Percentiles rank a stretch among this genome's conserved stretches.
Evolutionary conservation across 2,888 invertebrate species (phyloP).

Genomic region (Eurytoma californica): DNA sequence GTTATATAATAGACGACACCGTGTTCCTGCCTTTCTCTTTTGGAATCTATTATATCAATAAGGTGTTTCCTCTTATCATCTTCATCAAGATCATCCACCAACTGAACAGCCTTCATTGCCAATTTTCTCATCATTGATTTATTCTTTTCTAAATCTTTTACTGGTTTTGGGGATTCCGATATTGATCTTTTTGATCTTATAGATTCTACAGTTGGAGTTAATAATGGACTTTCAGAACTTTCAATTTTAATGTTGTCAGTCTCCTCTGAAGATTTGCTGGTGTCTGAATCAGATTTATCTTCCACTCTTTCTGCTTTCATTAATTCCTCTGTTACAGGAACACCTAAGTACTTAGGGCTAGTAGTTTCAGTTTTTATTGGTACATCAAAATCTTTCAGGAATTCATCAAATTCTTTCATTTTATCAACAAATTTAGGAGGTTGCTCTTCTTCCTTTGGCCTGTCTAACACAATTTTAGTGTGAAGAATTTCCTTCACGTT

Average conservation of each 20-base stretch:
- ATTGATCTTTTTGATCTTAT: conserved; percentile 53
- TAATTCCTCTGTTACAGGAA: conserved; percentile 62
- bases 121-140: conserved; percentile 67
- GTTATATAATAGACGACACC: conserved; percentile 72
- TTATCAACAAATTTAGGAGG: conserved; percentile 63
- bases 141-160: conserved; percentile 38
- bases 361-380: conserved; percentile 57
- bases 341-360: conserved; percentile 27
- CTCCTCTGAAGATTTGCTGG: neutral
- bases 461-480: conserved; percentile 58
- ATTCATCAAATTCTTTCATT: conserved; percentile 68
- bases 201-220: conserved; percentile 33
- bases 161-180: too few relatives aligned
- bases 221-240: conserved; percentile 4
- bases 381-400: conserved; percentile 67
- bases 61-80: conserved; percentile 76
- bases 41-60: conserved; percentile 74
- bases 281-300: conserved; percentile 14
- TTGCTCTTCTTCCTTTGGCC: conserved; percentile 56
- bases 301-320: conserved; percentile 59
- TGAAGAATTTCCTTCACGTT: conserved; percentile 57
- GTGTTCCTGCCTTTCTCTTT: conserved; percentile 67
- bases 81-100: conserved; percentile 76
- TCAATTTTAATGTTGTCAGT: neutral
- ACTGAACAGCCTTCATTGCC: conserved; percentile 75